A percentile compares a stretch with the other conserved stretches of the same genome.
Evolutionary conservation across 2,113 vertebrate species (phyloP).

Genomic region (Loxodonta africana): DNA sequence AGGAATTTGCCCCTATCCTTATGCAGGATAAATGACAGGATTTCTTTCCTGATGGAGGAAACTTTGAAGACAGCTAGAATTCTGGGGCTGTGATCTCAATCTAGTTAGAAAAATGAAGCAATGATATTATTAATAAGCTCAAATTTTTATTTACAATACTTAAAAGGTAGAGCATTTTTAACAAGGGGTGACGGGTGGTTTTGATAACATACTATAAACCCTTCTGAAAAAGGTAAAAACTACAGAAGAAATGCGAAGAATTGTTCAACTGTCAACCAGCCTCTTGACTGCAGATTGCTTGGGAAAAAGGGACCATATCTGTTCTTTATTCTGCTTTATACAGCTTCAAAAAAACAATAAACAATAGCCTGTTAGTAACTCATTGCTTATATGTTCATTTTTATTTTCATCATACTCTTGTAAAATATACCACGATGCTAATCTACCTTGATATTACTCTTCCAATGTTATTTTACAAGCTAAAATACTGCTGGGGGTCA

Average conservation of each 20-base stretch:
- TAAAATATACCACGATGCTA: constrained; percentile 40
- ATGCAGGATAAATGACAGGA: constrained; percentile 87
- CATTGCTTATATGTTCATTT: constrained; percentile 52
- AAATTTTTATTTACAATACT: constrained; percentile 54
- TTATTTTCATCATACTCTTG: constrained; percentile 60
- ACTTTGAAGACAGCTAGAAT: constrained; percentile 47
- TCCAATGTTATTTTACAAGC: constrained; percentile 59
- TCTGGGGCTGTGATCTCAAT: constrained; percentile 55
- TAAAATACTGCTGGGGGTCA: constrained; percentile 88
- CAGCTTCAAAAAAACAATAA: no score
- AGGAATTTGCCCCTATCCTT: constrained; percentile 90
- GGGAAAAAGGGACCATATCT: neutral
- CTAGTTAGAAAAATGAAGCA: constrained; percentile 46
- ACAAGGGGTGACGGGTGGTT: neutral
- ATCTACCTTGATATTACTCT: neutral
- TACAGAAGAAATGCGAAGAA: neutral
- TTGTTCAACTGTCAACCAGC: neutral
- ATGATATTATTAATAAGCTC: constrained; percentile 26
- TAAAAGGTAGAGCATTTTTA: constrained; percentile 25
- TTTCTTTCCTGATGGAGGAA: constrained; percentile 36
- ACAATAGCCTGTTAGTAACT: neutral
- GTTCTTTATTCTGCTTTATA: constrained; percentile 42
- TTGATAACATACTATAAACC: constrained; percentile 30
- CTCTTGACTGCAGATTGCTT: constrained; percentile 37
- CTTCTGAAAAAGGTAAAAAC: constrained; percentile 10